Evolutionary conservation across 2,797 vertebrate species (phyloP).

Genomic region (Lepilemur ruficaudatus): DNA sequence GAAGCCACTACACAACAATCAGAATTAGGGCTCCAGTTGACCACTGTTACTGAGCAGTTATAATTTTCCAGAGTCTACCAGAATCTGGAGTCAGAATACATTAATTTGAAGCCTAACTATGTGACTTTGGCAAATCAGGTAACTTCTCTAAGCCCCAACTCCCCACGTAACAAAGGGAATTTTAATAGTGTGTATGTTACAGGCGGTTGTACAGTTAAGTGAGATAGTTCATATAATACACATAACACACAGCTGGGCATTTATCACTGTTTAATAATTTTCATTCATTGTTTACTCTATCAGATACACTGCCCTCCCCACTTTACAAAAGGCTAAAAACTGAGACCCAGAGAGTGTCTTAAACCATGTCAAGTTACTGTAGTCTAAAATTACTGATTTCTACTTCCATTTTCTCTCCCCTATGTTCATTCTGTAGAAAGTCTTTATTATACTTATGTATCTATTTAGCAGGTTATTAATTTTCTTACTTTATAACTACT

Average conservation of each 20-base stretch:
- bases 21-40: neutral
- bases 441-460: neutral
- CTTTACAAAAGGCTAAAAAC: neutral
- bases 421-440: neutral
- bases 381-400: neutral
- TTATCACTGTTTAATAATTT: neutral
- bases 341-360: neutral
- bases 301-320: neutral
- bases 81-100: neutral
- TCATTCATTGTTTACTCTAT: neutral
- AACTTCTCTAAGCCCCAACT: neutral
- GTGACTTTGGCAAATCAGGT: neutral
- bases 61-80: neutral
- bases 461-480: neutral
- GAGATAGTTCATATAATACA: neutral
- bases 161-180: neutral
- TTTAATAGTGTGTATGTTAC: neutral
- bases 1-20: neutral
- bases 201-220: neutral
- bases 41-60: neutral
- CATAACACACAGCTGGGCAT: neutral
- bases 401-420: neutral
- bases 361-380: neutral
- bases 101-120: neutral
- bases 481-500: constrained; percentile 24